Evolutionary conservation across 2,113 vertebrate genomes (phyloP).

Genomic region (Sterna hirundo): DNA sequence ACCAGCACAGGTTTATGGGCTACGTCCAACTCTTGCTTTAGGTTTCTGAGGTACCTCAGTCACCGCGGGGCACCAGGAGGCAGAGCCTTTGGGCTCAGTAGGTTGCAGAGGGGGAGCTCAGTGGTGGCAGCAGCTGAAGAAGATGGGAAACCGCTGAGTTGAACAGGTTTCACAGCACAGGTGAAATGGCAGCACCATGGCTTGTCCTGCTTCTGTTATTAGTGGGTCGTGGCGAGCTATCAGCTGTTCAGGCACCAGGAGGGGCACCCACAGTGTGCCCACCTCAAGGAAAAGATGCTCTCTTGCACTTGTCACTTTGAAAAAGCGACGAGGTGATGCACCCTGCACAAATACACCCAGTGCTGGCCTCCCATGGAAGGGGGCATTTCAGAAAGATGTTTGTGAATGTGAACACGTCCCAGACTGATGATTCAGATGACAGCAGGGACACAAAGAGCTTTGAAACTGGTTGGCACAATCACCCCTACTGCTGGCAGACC

Average conservation of each 20-base stretch:
- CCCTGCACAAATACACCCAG: neutral
- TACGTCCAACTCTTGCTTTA: fast-evolving
- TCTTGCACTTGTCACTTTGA: neutral
- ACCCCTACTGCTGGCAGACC: neutral
- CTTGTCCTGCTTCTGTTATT: neutral
- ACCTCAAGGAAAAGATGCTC: fast-evolving
- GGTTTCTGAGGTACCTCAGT: too few relatives aligned
- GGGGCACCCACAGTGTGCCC: neutral
- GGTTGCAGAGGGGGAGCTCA: neutral
- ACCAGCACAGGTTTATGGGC: neutral
- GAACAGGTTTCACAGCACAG: neutral
- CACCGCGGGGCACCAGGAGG: fast-evolving
- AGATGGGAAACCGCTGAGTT: fast-evolving
- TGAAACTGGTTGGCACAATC: neutral
- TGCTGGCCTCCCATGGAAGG: neutral
- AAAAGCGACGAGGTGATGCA: neutral
- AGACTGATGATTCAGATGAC: neutral
- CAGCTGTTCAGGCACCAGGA: neutral
- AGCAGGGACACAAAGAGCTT: neutral
- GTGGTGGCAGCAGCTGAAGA: neutral
- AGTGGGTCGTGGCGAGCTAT: neutral
- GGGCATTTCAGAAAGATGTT: neutral
- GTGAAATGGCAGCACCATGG: fast-evolving
- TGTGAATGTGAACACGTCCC: neutral
- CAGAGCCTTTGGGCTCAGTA: neutral